Percentiles rank a stretch among this genome's conserved stretches.
phyloP scores from a whole-genome alignment of 53 echinoderm and acorn worm genomes.

The Hippasteria phrygiana region DNA sequence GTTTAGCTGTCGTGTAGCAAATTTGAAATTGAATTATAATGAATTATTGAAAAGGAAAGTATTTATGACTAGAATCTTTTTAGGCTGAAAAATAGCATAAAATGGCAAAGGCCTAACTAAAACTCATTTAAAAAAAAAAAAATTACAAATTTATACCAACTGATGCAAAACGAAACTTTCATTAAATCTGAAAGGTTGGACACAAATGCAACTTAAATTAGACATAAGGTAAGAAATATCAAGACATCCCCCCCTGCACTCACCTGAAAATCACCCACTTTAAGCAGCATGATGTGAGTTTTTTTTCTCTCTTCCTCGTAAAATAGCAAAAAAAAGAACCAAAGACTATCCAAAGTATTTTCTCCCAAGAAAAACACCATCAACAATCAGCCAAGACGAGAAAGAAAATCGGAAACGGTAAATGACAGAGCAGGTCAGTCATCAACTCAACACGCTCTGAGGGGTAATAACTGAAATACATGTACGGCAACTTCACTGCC shows the following conservation, averaged over 20 bases:
- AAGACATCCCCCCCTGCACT: neutral
- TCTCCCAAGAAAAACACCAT: neutral
- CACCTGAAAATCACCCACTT: constrained; percentile 31
- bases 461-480: neutral
- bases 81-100: too few relatives aligned
- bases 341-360: neutral
- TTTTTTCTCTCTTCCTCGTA: neutral
- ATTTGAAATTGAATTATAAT: too few relatives aligned
- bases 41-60: too few relatives aligned
- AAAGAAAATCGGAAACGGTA: neutral
- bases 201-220: too few relatives aligned
- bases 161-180: too few relatives aligned
- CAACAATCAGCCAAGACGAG: neutral
- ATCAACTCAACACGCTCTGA: neutral
- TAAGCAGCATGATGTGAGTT: neutral
- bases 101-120: too few relatives aligned
- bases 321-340: neutral
- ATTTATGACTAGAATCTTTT: too few relatives aligned
- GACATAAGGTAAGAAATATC: too few relatives aligned
- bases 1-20: too few relatives aligned
- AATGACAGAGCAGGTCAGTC: neutral
- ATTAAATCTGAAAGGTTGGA: too few relatives aligned
- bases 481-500: neutral
- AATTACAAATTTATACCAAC: too few relatives aligned
- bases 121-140: too few relatives aligned